Evolutionary conservation across 23 tunicate genomes (phyloP).

Genomic region (Halocynthia roretzi): DNA sequence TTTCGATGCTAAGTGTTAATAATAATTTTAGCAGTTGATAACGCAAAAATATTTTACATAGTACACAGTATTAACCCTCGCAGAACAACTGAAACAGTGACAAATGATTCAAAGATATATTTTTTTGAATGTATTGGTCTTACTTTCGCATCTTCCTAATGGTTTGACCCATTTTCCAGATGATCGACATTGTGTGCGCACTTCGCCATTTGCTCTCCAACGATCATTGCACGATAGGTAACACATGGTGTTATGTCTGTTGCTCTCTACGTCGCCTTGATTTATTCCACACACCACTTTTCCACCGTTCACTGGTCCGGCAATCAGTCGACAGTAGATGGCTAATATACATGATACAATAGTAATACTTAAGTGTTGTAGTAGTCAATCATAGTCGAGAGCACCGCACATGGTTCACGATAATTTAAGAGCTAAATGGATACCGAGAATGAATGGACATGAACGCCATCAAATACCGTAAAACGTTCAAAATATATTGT

Average conservation of each 20-base stretch:
- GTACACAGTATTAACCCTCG: neutral
- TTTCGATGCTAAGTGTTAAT: too few relatives aligned
- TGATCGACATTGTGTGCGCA: neutral
- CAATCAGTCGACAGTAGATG: neutral
- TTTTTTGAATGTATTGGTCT: too few relatives aligned
- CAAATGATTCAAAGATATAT: neutral
- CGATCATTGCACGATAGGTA: constrained; percentile 3
- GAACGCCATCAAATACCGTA: too few relatives aligned
- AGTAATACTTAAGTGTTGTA: too few relatives aligned
- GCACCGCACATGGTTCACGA: too few relatives aligned
- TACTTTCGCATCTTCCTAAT: constrained; percentile 10
- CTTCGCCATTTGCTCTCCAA: constrained; percentile 3
- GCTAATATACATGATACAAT: neutral
- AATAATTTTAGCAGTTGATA: too few relatives aligned
- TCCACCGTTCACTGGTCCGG: constrained; percentile 8
- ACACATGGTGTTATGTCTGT: constrained; percentile 2
- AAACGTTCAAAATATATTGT: too few relatives aligned
- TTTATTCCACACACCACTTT: neutral
- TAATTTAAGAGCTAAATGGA: too few relatives aligned
- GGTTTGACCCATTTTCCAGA: constrained; percentile 1
- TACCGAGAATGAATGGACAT: too few relatives aligned
- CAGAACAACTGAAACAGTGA: neutral
- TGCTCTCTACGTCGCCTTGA: constrained; percentile 2
- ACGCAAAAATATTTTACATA: neutral
- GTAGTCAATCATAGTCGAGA: too few relatives aligned